Conservation (phyloP, 2,797 vertebrate species). For the Oreonectes daqikongensis region DNA sequence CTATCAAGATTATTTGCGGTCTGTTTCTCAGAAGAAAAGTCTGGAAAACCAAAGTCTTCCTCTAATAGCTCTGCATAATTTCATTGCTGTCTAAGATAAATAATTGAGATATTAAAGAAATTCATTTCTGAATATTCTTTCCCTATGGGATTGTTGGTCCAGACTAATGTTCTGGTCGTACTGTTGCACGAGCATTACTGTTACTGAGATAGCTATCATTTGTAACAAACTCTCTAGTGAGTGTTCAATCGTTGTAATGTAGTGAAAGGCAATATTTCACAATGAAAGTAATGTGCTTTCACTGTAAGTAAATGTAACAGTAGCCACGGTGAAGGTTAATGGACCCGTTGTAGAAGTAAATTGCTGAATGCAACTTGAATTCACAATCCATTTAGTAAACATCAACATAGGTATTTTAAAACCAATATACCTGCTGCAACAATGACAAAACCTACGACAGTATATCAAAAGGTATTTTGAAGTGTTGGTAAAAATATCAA, state of each 20-base stretch:
- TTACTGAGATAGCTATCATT: conserved; percentile 23
- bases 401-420: conserved; percentile 3
- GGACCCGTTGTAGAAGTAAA: conserved; percentile 12
- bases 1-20: not conserved
- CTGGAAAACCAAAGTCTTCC: not conserved
- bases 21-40: not conserved
- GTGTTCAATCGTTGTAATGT: not conserved
- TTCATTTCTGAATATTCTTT: not conserved
- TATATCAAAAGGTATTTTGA: too few species aligned
- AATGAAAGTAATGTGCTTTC: not conserved
- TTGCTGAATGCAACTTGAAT: not conserved
- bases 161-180: not conserved
- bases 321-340: conserved; percentile 19
- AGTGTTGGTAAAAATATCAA: too few species aligned
- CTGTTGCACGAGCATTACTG: not conserved
- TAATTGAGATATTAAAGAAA: not conserved
- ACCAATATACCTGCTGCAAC: not conserved
- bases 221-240: conserved; percentile 15
- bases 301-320: conserved; percentile 5
- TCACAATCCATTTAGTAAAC: conserved; percentile 8
- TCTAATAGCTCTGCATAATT: not conserved
- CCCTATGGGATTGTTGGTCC: not conserved
- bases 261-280: conserved; percentile 24
- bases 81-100: not conserved
- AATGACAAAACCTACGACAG: not conserved